Conservation (phyloP, 2,113 vertebrate species). For the Tragelaphus imberbis region DNA sequence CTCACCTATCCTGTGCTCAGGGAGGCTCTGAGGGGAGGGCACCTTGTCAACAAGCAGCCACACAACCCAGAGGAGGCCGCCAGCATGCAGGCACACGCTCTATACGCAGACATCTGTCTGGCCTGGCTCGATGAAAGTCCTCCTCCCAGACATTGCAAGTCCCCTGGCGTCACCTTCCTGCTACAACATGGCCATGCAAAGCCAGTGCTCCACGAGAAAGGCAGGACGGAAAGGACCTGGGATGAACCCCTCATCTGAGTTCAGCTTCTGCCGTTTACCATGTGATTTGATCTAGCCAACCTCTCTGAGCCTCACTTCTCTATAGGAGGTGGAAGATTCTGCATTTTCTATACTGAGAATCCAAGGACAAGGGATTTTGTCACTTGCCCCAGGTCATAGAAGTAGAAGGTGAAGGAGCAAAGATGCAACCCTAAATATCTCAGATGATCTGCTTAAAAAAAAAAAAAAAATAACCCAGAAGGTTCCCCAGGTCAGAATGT, state of each 20-base stretch:
- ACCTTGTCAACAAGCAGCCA: background rate
- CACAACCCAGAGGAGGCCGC: background rate
- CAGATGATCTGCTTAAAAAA: background rate
- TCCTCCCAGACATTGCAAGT: background rate
- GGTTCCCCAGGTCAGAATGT: background rate
- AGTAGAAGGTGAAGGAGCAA: background rate
- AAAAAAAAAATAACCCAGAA: background rate
- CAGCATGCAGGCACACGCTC: fast-evolving
- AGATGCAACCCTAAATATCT: background rate
- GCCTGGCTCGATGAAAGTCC: background rate
- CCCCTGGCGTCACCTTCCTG: background rate
- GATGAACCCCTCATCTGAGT: background rate
- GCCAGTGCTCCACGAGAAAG: background rate
- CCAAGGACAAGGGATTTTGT: background rate
- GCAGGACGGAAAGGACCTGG: background rate
- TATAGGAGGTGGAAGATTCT: background rate
- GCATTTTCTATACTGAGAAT: background rate
- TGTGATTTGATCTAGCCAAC: background rate
- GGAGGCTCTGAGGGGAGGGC: background rate
- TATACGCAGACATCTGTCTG: background rate
- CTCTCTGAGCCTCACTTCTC: background rate
- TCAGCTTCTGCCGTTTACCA: background rate
- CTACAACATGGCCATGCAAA: fast-evolving
- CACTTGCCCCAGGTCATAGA: background rate
- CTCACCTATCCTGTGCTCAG: too few species aligned